phyloP scores from a whole-genome alignment of 2,113 vertebrate genomes.

The Pterocles burchelli region DNA sequence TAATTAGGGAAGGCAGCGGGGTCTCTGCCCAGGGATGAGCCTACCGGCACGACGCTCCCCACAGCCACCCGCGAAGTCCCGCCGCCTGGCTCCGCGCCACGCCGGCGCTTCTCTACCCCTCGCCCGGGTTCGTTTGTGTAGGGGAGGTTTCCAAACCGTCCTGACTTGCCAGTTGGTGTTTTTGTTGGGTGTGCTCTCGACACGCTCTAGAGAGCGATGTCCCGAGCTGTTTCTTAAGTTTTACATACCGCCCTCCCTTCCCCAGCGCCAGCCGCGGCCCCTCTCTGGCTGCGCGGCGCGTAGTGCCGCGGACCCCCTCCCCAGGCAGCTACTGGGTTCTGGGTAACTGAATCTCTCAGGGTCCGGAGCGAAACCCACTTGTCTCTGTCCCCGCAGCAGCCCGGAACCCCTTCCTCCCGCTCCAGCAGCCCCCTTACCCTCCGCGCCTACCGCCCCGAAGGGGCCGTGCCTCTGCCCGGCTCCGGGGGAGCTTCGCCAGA shows the following conservation, averaged over 20 bases:
- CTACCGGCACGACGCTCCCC: neutral
- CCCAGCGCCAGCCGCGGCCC: neutral
- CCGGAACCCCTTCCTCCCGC: rapidly evolving
- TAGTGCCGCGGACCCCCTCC: too few species aligned
- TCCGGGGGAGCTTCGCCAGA: neutral
- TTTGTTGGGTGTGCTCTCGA: neutral
- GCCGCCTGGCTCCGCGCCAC: neutral
- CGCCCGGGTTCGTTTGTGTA: neutral
- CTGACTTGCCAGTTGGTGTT: neutral
- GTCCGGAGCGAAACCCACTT: neutral
- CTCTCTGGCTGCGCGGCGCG: neutral
- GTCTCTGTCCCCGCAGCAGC: neutral
- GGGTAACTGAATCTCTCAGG: neutral
- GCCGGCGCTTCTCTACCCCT: neutral
- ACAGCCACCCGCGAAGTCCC: neutral
- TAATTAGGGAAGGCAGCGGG: neutral
- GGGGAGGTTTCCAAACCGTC: neutral
- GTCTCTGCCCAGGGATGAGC: neutral
- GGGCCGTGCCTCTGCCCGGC: neutral
- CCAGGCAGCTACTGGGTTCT: neutral
- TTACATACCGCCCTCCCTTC: neutral
- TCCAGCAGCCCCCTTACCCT: neutral
- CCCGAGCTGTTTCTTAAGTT: neutral
- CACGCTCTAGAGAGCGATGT: neutral
- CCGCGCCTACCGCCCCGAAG: neutral